These are phyloP conservation scores for Meliscaeva auricollis DNA, from an alignment of 2,888 invertebrate species.

Conservation along the genomic window DNA sequence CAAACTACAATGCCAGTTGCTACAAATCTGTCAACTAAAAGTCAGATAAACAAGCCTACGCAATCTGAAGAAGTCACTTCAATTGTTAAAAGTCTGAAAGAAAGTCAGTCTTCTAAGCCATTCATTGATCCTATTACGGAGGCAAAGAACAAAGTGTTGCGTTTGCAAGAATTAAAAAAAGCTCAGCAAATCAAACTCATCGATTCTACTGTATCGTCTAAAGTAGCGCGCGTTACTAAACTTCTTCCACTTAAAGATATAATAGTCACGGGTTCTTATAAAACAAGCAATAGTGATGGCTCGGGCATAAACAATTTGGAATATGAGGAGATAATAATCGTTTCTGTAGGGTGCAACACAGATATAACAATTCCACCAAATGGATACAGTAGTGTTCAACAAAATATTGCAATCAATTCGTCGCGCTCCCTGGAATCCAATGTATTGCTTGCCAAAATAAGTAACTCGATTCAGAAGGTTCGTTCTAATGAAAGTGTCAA, in stretches of 20 bases:
- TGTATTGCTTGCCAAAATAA: constrained; percentile 81
- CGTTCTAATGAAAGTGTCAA: constrained; percentile 85
- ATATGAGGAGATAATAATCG: constrained; percentile 87
- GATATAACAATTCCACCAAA: constrained; percentile 84
- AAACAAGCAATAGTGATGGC: constrained; percentile 74
- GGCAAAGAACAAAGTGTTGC: constrained; percentile 87
- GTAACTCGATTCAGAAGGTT: constrained; percentile 79
- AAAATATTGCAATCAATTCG: constrained; percentile 73
- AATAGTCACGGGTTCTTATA: constrained; percentile 82
- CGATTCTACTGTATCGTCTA: constrained; percentile 86
- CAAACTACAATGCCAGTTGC: constrained; percentile 24
- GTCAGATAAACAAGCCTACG: constrained; percentile 55
- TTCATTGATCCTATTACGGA: constrained; percentile 87
- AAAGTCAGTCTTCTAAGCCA: constrained; percentile 72
- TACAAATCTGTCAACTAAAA: constrained; percentile 35
- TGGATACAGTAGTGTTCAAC: too few relatives aligned
- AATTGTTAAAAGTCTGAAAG: constrained; percentile 80
- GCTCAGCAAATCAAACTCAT: constrained; percentile 85
- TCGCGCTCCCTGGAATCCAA: constrained; percentile 81
- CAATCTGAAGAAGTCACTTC: constrained; percentile 78
- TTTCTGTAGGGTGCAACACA: constrained; percentile 88
- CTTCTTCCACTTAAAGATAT: constrained; percentile 82
- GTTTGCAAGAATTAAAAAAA: constrained; percentile 84
- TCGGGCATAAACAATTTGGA: constrained; percentile 80
- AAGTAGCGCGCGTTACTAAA: constrained; percentile 86